Conservation (phyloP, 2,113 vertebrate genomes). For the Eurystomus gularis region DNA sequence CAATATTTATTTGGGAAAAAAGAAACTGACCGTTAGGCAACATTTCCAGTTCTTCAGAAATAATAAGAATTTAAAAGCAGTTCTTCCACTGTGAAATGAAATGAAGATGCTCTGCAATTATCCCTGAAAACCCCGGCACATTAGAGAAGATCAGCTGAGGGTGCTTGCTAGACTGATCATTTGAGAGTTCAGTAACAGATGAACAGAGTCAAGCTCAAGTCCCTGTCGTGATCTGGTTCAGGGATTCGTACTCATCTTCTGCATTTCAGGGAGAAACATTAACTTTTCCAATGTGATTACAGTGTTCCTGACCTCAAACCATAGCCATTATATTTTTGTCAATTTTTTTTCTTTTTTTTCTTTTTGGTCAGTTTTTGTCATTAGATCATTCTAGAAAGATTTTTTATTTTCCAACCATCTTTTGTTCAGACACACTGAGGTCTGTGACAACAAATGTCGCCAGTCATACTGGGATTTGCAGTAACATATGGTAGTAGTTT, state of each 20-base stretch:
- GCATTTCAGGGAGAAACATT: not conserved
- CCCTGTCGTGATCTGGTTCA: not conserved
- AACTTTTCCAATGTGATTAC: not conserved
- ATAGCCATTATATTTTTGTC: not conserved
- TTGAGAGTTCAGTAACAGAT: not conserved
- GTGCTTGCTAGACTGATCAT: not conserved
- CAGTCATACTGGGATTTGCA: not conserved
- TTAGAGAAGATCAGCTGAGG: not conserved
- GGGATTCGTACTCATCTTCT: not conserved
- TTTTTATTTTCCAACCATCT: not conserved
- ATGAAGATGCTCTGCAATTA: not conserved
- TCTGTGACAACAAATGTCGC: not conserved
- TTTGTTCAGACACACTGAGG: not conserved
- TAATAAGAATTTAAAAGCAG: not conserved
- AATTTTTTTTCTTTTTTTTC: no score
- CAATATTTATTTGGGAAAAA: constrained; percentile 6
- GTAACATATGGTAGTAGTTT: not conserved
- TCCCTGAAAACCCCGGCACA: not conserved
- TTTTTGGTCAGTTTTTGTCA: no score
- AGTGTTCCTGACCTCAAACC: not conserved
- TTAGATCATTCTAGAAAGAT: not conserved
- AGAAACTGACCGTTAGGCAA: not conserved
- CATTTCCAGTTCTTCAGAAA: not conserved
- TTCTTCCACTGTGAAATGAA: not conserved
- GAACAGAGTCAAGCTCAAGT: not conserved